Evolutionary conservation across 2,888 invertebrate genomes (phyloP).

Genomic region (Caenorhabditis uteleia): DNA sequence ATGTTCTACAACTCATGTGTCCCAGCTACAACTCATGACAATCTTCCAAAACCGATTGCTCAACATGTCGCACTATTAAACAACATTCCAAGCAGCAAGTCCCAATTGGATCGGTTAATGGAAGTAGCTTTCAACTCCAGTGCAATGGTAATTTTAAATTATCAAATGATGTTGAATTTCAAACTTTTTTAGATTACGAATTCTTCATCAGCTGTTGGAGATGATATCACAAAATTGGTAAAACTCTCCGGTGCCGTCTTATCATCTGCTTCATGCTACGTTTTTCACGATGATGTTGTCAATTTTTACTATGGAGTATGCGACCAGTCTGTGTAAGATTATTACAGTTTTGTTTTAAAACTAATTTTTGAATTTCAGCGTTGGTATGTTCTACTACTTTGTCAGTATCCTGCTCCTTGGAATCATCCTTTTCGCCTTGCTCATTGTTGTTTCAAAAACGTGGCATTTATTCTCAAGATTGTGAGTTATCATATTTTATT

Average conservation of each 20-base stretch:
- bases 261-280: conserved; percentile 56
- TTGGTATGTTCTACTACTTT: conserved; percentile 55
- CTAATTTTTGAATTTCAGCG: conserved; percentile 39
- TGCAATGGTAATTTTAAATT: conserved; percentile 37
- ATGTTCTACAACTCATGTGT: conserved; percentile 57
- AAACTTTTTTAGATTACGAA: conserved; percentile 47
- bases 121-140: conserved; percentile 57
- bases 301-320: conserved; percentile 62
- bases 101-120: conserved; percentile 56
- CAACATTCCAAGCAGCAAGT: conserved; percentile 48
- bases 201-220: conserved; percentile 50
- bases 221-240: conserved; percentile 54
- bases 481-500: too few relatives aligned
- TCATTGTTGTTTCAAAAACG: conserved; percentile 63
- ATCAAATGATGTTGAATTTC: background rate
- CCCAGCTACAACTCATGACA: conserved; percentile 50
- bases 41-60: conserved; percentile 33
- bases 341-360: background rate
- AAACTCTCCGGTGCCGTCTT: conserved; percentile 59
- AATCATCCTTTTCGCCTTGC: conserved; percentile 59
- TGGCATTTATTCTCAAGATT: conserved; percentile 64
- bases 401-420: conserved; percentile 59
- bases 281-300: conserved; percentile 54
- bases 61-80: conserved; percentile 46
- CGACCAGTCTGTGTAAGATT: conserved; percentile 57